Conservation (phyloP, 2,888 invertebrate species). For the Diloba caeruleocephala region DNA sequence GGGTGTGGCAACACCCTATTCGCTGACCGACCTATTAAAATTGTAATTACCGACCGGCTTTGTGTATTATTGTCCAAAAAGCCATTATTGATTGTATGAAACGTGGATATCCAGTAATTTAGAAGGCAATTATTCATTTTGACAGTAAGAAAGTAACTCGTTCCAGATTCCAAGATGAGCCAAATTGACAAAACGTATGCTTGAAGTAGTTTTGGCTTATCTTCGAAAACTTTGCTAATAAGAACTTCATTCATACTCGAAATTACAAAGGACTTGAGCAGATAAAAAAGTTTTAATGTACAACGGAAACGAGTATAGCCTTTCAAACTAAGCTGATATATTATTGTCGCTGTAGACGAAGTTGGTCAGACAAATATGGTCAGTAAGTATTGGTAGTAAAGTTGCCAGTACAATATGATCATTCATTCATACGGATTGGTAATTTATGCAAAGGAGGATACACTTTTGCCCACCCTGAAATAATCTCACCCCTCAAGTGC, state of each 20-base stretch:
- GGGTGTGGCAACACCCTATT: slow-evolving; percentile 52
- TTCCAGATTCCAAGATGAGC: slow-evolving; percentile 17
- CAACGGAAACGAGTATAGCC: slow-evolving; percentile 56
- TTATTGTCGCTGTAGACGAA: slow-evolving; percentile 7
- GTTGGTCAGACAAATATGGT: too few relatives aligned
- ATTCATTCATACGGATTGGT: too few relatives aligned
- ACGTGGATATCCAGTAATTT: slow-evolving; percentile 19
- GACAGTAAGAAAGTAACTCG: slow-evolving; percentile 1
- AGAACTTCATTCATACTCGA: slow-evolving; percentile 50
- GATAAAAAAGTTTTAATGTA: slow-evolving; percentile 63
- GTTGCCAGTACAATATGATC: too few relatives aligned
- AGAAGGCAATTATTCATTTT: not conserved
- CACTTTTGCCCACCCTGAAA: too few relatives aligned
- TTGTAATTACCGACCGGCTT: slow-evolving; percentile 81
- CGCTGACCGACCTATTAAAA: slow-evolving; percentile 85
- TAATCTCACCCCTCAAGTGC: too few relatives aligned
- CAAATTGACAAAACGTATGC: slow-evolving; percentile 42
- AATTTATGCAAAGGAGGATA: too few relatives aligned
- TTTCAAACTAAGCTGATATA: slow-evolving; percentile 42
- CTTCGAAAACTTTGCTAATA: slow-evolving; percentile 54
- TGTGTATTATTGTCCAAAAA: slow-evolving; percentile 79
- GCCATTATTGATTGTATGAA: slow-evolving; percentile 74
- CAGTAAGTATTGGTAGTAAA: too few relatives aligned
- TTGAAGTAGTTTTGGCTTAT: slow-evolving; percentile 50
- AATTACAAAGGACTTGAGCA: slow-evolving; percentile 43